Base-by-base conservation (phyloP, 2,113 vertebrate species). In the Brachirus orientalis region DNA sequence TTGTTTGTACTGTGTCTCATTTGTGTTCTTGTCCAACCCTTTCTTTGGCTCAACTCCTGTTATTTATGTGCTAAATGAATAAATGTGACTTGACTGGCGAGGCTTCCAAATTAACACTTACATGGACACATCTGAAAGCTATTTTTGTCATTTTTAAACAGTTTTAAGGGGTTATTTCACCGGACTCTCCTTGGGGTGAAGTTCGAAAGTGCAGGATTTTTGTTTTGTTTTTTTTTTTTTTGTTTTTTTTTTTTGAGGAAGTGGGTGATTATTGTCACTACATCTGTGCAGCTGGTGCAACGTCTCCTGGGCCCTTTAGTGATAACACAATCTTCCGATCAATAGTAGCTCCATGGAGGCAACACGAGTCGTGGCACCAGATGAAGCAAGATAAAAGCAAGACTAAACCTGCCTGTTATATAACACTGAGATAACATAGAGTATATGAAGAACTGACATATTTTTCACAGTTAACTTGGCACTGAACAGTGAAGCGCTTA, bases 311-410 rank as follows among this genome's bases (percentile, higher is more conserved):
- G 69, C 50, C 75, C 17, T 13, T 13, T 56, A 36, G 36, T 51
- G 91, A 93, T 91, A 91, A 91, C 66, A 80, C 78, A 84, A 90
- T 91, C 86, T 63, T 9, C 38, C 50, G 5, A 88, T 57, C 69
- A 51, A 28, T 63, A 54, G 64, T 47, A 48, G 63, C 73, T 78
- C 20, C 60, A 73, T 58, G 53, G 45, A 45, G 48, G 72, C 77
- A 46, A 62, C 57, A 60, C 57, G 59, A 72, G 69, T 72, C 44
- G 40, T 63, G 85, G 76, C 68, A 69, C 71, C 65, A 83, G 83
- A 91, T 85, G 66, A 58, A 22, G 58, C 1, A 2, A 55, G 90
- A 90, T 89, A 89, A 81, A 45, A 3, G 10, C 91, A 76, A 69
- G 91, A 72, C 56, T 56, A 11, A 65, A 77, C 90, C 58, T 85